Evolutionary conservation across 2,888 invertebrate genomes (phyloP).

Genomic region (Morinoia aosen): DNA sequence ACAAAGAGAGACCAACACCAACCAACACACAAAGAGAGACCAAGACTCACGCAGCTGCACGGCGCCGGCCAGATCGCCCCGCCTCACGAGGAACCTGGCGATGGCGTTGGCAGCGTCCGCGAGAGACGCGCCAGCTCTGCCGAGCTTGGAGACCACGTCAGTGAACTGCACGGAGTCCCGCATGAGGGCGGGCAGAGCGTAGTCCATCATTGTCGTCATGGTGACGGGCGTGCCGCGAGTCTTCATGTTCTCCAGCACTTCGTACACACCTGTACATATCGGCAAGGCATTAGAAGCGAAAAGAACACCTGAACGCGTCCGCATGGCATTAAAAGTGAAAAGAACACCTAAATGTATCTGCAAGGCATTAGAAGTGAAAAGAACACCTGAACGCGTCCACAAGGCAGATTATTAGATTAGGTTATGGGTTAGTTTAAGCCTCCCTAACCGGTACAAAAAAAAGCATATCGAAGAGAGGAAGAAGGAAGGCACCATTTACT

Average conservation of each 20-base stretch:
- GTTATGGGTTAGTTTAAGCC: too few species aligned
- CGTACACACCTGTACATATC: conserved; percentile 74
- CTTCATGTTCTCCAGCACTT: conserved; percentile 79
- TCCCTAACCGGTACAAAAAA: too few species aligned
- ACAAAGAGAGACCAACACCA: too few species aligned
- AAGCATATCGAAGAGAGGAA: too few species aligned
- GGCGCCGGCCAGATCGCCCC: conserved; percentile 77
- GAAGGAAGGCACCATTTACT: too few species aligned
- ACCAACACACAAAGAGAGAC: too few species aligned
- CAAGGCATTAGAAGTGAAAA: background rate
- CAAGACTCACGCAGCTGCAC: conserved; percentile 75
- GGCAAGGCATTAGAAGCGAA: background rate
- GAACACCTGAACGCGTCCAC: too few species aligned
- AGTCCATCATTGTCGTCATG: conserved; percentile 81
- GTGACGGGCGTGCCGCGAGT: conserved; percentile 76
- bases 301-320: background rate
- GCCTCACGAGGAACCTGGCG: conserved; percentile 76
- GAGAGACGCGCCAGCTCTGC: conserved; percentile 76
- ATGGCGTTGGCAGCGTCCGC: conserved; percentile 77
- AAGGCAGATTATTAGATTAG: too few species aligned
- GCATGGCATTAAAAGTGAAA: background rate
- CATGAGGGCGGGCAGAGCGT: conserved; percentile 78
- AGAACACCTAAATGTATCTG: background rate
- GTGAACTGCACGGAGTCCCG: conserved; percentile 73
- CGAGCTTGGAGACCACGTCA: conserved; percentile 77